Evolutionary conservation across 2,797 vertebrate genomes (phyloP).

Genomic region (Tragelaphus oryx): DNA sequence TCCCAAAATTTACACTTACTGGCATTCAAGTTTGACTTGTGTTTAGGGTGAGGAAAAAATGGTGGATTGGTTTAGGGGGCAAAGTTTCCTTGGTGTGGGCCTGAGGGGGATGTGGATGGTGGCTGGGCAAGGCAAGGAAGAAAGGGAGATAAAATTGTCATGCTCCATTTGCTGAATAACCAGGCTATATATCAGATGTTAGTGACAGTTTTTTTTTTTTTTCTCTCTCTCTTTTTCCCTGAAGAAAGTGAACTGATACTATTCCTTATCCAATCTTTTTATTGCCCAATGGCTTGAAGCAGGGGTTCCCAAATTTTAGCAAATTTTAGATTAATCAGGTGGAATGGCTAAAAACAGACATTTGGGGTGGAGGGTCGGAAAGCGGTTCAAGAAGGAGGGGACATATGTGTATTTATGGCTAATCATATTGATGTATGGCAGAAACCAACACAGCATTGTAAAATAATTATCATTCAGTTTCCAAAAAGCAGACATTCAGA

Average conservation of each 20-base stretch:
- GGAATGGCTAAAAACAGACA: neutral
- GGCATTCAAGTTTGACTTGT: neutral
- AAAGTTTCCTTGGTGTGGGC: neutral
- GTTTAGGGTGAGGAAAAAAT: neutral
- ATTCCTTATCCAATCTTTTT: neutral
- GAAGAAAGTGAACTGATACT: neutral
- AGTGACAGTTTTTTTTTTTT: neutral
- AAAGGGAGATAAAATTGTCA: neutral
- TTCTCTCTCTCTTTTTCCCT: neutral
- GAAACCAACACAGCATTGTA: neutral
- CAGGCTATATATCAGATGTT: neutral
- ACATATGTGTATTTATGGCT: neutral
- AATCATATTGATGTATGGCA: neutral
- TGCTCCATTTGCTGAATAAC: neutral
- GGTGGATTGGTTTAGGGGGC: neutral
- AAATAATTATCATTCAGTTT: neutral
- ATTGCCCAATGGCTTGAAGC: neutral
- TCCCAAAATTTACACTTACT: neutral
- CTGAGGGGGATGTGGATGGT: neutral
- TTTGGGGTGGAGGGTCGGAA: neutral
- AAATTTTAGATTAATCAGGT: neutral
- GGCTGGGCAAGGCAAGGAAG: neutral
- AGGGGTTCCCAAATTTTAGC: neutral
- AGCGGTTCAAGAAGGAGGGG: neutral
- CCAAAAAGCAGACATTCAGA: neutral